Percentiles rank a stretch among this genome's conserved stretches.
These are phyloP conservation scores for Lepidocyrtinus sp. DNA, from an alignment of 2,888 invertebrate genomes.

Conservation along the genomic window DNA sequence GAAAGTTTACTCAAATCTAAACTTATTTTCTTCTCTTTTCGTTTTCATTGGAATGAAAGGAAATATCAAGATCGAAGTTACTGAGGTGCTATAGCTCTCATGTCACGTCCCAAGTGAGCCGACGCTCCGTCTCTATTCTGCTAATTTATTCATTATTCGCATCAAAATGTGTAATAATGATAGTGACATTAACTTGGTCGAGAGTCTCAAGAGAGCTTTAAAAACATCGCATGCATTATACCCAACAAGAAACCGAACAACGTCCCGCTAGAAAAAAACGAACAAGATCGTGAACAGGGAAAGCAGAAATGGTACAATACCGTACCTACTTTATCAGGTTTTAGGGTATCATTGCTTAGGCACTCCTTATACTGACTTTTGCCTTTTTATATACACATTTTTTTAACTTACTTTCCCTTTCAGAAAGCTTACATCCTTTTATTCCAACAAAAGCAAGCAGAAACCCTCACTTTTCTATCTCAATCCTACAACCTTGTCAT, in stretches of 20 bases:
- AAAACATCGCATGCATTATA: constrained; percentile 70
- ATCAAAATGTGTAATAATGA: constrained; percentile 71
- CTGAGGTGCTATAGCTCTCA: constrained; percentile 69
- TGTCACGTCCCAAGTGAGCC: constrained; percentile 68
- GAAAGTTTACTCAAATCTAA: constrained; percentile 14
- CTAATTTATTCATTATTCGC: constrained; percentile 71
- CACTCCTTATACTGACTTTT: not conserved
- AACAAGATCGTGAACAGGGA: not conserved
- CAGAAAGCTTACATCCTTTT: no score
- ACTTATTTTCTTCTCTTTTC: not conserved
- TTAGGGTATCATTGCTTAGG: not conserved
- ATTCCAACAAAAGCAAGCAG: not conserved
- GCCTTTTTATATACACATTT: not conserved
- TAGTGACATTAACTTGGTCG: constrained; percentile 70
- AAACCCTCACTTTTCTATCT: not conserved
- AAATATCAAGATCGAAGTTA: constrained; percentile 49
- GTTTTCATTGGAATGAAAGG: constrained; percentile 9
- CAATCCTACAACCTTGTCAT: constrained; percentile 1
- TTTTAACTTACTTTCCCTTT: constrained; percentile 1
- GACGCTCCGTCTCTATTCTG: constrained; percentile 65
- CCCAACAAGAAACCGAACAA: not conserved
- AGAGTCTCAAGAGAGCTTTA: constrained; percentile 70
- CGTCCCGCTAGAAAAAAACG: not conserved
- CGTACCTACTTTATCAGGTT: constrained; percentile 17
- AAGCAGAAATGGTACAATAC: not conserved